Evolutionary conservation across 2,113 vertebrate species (phyloP), one percentile per base, ranked within the genome.

Genomic region (Arvicanthis niloticus): DNA sequence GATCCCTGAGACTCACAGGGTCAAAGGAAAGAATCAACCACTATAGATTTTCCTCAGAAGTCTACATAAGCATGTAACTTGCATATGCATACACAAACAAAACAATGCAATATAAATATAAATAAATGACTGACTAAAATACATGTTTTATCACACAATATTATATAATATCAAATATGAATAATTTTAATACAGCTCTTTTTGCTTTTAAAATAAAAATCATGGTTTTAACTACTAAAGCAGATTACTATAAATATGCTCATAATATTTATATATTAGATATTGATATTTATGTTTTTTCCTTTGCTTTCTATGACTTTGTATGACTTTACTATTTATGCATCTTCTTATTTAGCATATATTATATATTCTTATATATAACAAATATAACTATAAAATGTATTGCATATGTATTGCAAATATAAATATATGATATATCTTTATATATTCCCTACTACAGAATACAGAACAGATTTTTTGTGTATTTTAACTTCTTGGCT

Each of bases 401-500:
- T 51, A 9, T 65, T 6, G 62, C 7, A 24, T 65, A 90, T 72
- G n/a, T n/a, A n/a, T n/a, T n/a, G n/a, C n/a, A n/a, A n/a, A 16
- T 89, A 89, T 62, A 90, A 53, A 80, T 21, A 75, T 10, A 48
- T 73, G 26, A 37, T 53, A 34, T 73, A 7, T 70, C 15, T 76
- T 34, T 58, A 16, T 92, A 5, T 84, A 60, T 86, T 17, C 40
- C 0, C 4, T 77, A 9, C 11, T 82, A 68, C 5, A 96, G 51
- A 77, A 88, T 81, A 53, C 5, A 56, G 21, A 68, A 60, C 62
- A 48, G 42, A 68, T 86, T 45, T 45, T 91, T 53, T 94, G 70
- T 81, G 60, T 92, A 5, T 89, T 48, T 94, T 70, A 21, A 95
- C 4, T 88, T 90, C 65, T 92, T 77, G 16, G 73, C 31, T 88